Evolutionary conservation across 2,113 vertebrate genomes (phyloP).

Genomic region (Hippoglossus stenolepis): DNA sequence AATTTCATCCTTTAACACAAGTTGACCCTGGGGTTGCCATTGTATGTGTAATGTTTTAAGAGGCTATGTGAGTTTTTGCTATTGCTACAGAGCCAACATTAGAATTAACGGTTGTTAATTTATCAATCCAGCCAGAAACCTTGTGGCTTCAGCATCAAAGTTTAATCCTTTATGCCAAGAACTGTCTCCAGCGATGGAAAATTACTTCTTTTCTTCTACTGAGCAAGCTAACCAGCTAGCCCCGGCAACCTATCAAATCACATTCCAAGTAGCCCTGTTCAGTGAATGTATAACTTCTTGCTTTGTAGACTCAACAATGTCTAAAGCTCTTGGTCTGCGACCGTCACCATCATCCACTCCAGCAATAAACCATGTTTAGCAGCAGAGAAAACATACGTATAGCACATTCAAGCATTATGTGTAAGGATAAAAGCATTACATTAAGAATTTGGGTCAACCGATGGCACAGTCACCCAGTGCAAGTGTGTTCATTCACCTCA

Average conservation of each 20-base stretch:
- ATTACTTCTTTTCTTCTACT: background rate
- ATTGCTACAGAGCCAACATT: background rate
- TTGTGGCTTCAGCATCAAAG: background rate
- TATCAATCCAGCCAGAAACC: background rate
- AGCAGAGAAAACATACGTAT: too few relatives aligned
- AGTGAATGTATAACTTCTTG: too few relatives aligned
- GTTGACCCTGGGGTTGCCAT: background rate
- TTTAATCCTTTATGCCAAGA: background rate
- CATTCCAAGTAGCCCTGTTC: too few relatives aligned
- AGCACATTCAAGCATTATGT: too few relatives aligned
- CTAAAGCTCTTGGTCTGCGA: too few relatives aligned
- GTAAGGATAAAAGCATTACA: background rate
- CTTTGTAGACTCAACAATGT: too few relatives aligned
- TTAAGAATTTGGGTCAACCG: too few relatives aligned
- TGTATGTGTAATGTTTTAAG: background rate
- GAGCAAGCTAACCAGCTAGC: background rate
- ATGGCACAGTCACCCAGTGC: background rate
- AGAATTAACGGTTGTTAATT: background rate
- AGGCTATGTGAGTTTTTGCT: background rate
- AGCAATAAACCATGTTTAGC: too few relatives aligned
- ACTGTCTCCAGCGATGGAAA: background rate
- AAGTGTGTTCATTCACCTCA: background rate
- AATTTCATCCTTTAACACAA: background rate
- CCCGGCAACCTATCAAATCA: too few relatives aligned
- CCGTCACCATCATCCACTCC: too few relatives aligned